Conservation (phyloP, 2,888 invertebrate species). For the Acronicta leporina region DNA sequence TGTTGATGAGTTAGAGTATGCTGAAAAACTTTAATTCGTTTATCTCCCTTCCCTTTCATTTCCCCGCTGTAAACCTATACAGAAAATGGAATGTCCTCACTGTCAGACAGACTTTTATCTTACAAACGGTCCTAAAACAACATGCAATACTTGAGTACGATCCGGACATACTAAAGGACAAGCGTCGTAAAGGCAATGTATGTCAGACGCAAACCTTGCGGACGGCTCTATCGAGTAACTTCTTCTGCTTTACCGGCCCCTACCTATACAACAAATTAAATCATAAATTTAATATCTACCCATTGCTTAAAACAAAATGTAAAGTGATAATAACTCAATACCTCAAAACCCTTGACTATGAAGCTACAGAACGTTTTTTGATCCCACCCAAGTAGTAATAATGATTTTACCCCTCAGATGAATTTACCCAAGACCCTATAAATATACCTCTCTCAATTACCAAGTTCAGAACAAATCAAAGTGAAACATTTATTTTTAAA, state of each 20-base stretch:
- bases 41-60: no score
- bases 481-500: no score
- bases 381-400: no score
- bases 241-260: background rate
- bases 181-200: background rate
- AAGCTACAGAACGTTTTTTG: background rate
- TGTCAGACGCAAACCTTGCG: background rate
- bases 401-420: no score
- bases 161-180: slow-evolving; percentile 1
- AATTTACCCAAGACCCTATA: no score
- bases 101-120: no score
- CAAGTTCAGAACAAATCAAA: no score
- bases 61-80: no score
- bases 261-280: background rate
- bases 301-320: background rate
- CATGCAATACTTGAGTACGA: slow-evolving; percentile 1
- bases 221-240: background rate
- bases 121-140: background rate
- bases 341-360: background rate
- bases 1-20: no score
- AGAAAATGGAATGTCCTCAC: no score
- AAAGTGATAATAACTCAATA: background rate
- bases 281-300: background rate
- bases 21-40: no score
- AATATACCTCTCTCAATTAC: no score